Percentiles rank a stretch among this genome's conserved stretches.
These are phyloP conservation scores for Plecotus auritus DNA, from an alignment of 2,113 vertebrate species.

Conservation along the genomic window DNA sequence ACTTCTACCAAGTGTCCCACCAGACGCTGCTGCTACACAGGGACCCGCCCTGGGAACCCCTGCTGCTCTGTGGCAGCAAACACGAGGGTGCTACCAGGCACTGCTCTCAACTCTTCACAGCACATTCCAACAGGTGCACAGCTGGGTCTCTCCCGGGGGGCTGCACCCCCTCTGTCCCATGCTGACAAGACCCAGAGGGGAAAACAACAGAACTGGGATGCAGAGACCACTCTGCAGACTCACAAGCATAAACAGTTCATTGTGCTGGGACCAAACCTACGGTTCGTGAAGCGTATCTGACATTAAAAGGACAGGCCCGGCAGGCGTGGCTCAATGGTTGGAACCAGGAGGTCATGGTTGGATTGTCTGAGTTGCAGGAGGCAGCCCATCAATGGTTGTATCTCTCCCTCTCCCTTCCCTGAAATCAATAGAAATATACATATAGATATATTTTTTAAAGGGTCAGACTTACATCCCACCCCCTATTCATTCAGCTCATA, in stretches of 20 bases:
- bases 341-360: no score
- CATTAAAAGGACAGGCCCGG: no score
- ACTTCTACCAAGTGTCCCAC: rapidly evolving
- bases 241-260: not conserved
- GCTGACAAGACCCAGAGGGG: not conserved
- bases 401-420: no score
- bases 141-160: not conserved
- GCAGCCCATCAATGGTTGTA: no score
- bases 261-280: not conserved
- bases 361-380: no score
- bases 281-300: not conserved
- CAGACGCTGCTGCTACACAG: rapidly evolving
- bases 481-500: not conserved
- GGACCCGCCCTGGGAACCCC: not conserved
- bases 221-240: not conserved
- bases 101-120: not conserved
- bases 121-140: not conserved
- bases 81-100: rapidly evolving
- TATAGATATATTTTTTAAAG: not conserved
- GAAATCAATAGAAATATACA: no score
- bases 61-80: not conserved
- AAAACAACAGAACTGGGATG: not conserved
- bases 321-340: no score
- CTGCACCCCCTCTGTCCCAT: not conserved
- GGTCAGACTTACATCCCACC: not conserved